Evolutionary conservation across 2,888 invertebrate species (phyloP), one percentile per base, ranked within the genome.

Genomic region (Amorpha juglandis): DNA sequence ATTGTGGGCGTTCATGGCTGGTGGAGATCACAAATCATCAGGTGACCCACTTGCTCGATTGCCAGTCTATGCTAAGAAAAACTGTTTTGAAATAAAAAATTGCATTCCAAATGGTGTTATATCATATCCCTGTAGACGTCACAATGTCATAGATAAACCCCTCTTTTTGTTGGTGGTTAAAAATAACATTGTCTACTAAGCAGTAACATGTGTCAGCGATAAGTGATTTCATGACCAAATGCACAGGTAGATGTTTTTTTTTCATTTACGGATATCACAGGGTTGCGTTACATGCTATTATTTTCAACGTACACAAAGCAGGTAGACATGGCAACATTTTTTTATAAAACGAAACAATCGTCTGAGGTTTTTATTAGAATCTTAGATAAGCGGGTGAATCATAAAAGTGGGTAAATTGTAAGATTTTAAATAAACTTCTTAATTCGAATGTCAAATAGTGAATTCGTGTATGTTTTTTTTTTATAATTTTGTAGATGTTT

Each of bases 241-340:
- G 38, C 48, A 48, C 64, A 65, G 64, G 64, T 65, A 65, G 45
- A 58, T 47, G n/a, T n/a, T n/a, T 58, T 65, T 65, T 64, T 65
- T 65, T 65, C 64, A 83, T 86, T 86, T 84, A 85, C 85, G 84
- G 83, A 83, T 81, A 78, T 80, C 80, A 82, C 81, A 77, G 86
- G 85, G 88, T 86, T 87, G 86, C 85, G 84, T 82, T 80, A 27
- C 52, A 74, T 74, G 80, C 80, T 81, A 87, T 87, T 84, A 84
- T 85, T 79, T 76, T 74, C 78, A 78, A 80, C 80, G 79, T 78
- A 81, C 75, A 78, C 79, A 76, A 78, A 78, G 84, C 84, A 83
- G 84, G 84, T 84, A 83, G 82, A 80, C 68, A 72, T 45, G 47
- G 53, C 14, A 45, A 45, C n/a, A 47, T 64, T 63, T 63, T 64